Conservation (phyloP, 2,113 vertebrate genomes). For the Tupaia tana region DNA sequence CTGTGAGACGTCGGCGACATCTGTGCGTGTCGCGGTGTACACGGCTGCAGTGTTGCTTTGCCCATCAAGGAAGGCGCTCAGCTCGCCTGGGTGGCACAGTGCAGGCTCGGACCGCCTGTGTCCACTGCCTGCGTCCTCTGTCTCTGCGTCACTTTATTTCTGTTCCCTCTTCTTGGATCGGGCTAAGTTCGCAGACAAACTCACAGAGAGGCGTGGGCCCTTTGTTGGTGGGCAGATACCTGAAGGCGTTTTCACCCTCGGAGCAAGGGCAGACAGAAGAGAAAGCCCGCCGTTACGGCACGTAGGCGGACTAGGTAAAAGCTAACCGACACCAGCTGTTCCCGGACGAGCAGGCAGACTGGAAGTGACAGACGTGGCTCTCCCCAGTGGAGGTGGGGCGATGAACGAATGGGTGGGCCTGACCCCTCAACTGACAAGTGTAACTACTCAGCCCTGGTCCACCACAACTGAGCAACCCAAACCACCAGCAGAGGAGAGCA, state of each 20-base stretch:
- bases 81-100: too few relatives aligned
- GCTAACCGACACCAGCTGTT: background rate
- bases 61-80: too few relatives aligned
- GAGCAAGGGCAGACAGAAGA: background rate
- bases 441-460: background rate
- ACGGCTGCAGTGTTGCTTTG: too few relatives aligned
- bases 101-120: too few relatives aligned
- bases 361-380: background rate
- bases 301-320: background rate
- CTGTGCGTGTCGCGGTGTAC: too few relatives aligned
- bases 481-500: background rate
- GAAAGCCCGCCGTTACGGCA: background rate
- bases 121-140: too few relatives aligned
- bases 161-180: too few relatives aligned
- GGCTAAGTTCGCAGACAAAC: too few relatives aligned
- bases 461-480: background rate
- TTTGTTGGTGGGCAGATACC: background rate
- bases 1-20: too few relatives aligned
- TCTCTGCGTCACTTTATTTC: too few relatives aligned
- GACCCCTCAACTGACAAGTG: background rate
- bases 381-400: background rate
- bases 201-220: background rate
- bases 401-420: background rate
- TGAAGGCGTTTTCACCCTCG: background rate
- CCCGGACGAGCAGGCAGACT: background rate